Base-by-base conservation (phyloP, 2,888 invertebrate genomes). In the Plebejus argus region DNA sequence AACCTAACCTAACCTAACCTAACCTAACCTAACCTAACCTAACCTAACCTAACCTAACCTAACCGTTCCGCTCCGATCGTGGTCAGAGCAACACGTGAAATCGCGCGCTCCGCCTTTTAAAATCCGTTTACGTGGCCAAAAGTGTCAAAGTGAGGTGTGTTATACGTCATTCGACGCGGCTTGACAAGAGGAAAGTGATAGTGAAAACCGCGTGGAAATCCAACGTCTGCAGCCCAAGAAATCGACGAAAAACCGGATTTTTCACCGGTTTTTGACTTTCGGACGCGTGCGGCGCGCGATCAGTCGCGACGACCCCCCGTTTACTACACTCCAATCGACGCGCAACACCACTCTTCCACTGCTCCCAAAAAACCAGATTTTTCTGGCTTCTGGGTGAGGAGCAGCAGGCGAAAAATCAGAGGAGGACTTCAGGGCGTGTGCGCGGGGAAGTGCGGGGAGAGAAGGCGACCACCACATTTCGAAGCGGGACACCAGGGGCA, bases 31-130 rank as follows among this genome's bases (percentile, higher is more conserved):
- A 49, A 49, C 49, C 49, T 49, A 49, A 49, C 49, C 49, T 56
- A 56, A 56, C 56, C 56, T 56, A 56, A 53, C 53, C 53, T 53
- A 56, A 56, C 56, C 56, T 56, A 56, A 56, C 56, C 56, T 56
- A 56, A 56, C 56, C 56, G 23, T 28, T 28, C 49, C 8, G 23
- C 74, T 49, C 4, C 53, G 53, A 56, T 18, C 53, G 53, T 18
- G 18, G 53, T n/a, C 53, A 4, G 18, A 18, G 53, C 53, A 56
- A 18, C 53, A 56, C 53, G 53, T 3, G 5, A 15, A 4, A 4
- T 18, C 53, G 49, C 49, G 49, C 15, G 49, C 49, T 53, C 49
- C 49, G 49, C 8, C 10, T 1, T 28, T 28, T 28, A 28, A 28
- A 33, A 33, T 5, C 33, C 0, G 0, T 5, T 5, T 33, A 33